Evolutionary conservation across 2,113 vertebrate species (phyloP).

Genomic region (Nibea albiflora): DNA sequence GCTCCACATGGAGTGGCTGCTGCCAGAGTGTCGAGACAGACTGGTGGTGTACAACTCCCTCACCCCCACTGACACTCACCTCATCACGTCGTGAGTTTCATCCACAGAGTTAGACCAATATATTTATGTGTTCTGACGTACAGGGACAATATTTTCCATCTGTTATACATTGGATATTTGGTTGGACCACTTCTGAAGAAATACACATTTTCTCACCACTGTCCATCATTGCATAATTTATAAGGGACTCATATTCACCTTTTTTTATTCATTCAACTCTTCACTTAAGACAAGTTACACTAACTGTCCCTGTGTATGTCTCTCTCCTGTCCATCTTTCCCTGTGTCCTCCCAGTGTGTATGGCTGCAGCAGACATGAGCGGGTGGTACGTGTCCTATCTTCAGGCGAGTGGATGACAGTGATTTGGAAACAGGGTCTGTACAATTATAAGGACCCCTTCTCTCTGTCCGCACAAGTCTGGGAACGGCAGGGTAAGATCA

Average conservation of each 20-base stretch:
- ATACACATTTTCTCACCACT: background rate
- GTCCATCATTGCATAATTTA: background rate
- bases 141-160: no score
- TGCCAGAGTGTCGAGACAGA: constrained; percentile 89
- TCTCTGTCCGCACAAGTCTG: constrained; percentile 86
- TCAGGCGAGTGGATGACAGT: constrained; percentile 91
- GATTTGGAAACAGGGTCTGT: constrained; percentile 93
- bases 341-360: constrained; percentile 84
- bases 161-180: background rate
- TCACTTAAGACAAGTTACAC: background rate
- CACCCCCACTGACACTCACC: constrained; percentile 83
- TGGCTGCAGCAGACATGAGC: constrained; percentile 91
- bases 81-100: constrained; percentile 93
- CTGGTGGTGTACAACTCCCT: constrained; percentile 89
- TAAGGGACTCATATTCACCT: background rate
- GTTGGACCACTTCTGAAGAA: background rate
- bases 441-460: constrained; percentile 91
- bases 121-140: background rate
- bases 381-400: constrained; percentile 86
- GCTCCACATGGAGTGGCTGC: constrained; percentile 90
- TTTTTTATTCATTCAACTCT: background rate
- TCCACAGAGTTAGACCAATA: background rate
- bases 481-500: constrained; percentile 83
- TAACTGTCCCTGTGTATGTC: background rate
- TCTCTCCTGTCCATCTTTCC: background rate